Conservation (phyloP, 2,113 vertebrate genomes). For the Corvus cornix region DNA sequence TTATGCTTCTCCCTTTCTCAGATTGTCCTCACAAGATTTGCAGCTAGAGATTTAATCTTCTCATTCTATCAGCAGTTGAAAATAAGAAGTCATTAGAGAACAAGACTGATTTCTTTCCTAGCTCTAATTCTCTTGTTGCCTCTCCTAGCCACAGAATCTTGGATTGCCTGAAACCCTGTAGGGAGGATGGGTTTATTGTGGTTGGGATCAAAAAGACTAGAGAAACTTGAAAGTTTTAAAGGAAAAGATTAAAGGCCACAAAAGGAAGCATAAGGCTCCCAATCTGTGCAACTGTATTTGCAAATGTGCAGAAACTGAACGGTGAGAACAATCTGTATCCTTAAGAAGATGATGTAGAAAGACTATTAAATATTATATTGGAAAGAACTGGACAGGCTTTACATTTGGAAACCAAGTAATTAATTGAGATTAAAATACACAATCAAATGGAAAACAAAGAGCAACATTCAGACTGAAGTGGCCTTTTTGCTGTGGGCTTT, state of each 20-base stretch:
- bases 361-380: slow-evolving; percentile 54
- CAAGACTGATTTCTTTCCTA: slow-evolving; percentile 34
- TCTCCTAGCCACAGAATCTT: slow-evolving; percentile 27
- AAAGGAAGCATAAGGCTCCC: slow-evolving; percentile 46
- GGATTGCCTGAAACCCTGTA: slow-evolving; percentile 11
- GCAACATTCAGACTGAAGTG: background rate
- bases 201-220: slow-evolving; percentile 8
- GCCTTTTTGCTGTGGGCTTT: background rate
- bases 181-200: slow-evolving; percentile 31
- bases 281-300: slow-evolving; percentile 40
- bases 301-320: slow-evolving; percentile 53
- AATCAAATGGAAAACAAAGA: slow-evolving; percentile 27
- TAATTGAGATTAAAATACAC: slow-evolving; percentile 8
- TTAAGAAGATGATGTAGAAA: slow-evolving; percentile 25
- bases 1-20: background rate
- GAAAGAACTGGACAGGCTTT: slow-evolving; percentile 26
- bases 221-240: slow-evolving; percentile 8
- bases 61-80: background rate
- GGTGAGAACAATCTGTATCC: slow-evolving; percentile 66
- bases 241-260: slow-evolving; percentile 33
- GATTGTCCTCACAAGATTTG: slow-evolving; percentile 16
- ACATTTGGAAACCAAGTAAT: slow-evolving; percentile 33
- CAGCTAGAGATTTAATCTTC: slow-evolving; percentile 7
- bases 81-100: slow-evolving; percentile 51
- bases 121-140: slow-evolving; percentile 41